Evolutionary conservation across 2,113 vertebrate genomes (phyloP).

Genomic region (Catharus bicknelli): DNA sequence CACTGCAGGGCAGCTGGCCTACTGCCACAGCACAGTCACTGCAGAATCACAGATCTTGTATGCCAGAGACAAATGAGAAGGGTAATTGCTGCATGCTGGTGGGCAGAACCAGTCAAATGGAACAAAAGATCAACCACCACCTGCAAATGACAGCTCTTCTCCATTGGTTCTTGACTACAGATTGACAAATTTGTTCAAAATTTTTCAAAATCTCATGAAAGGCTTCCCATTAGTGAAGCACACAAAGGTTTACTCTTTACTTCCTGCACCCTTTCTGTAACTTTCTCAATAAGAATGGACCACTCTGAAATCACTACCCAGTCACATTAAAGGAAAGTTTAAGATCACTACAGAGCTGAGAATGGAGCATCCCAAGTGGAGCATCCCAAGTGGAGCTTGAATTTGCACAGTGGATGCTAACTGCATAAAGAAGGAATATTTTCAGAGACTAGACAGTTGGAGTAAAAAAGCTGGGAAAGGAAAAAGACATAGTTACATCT

Average conservation of each 20-base stretch:
- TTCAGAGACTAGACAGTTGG: constrained; percentile 3
- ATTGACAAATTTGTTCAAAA: neutral
- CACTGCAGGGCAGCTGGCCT: constrained; percentile 28
- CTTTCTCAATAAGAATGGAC: neutral
- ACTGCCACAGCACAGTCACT: constrained; percentile 5
- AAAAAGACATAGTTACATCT: constrained; percentile 12
- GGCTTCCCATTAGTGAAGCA: neutral
- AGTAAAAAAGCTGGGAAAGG: neutral
- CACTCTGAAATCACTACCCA: neutral
- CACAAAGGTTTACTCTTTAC: neutral
- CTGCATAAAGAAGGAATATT: constrained; percentile 24
- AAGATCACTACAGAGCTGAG: neutral
- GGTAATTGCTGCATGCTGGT: neutral
- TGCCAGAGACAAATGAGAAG: neutral
- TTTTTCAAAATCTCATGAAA: neutral
- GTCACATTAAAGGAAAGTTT: neutral
- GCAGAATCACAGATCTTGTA: neutral
- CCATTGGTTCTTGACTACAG: neutral
- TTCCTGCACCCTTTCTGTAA: neutral
- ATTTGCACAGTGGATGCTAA: neutral
- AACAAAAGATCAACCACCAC: neutral
- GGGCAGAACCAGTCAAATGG: neutral
- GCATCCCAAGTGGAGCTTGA: neutral
- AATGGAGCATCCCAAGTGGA: neutral
- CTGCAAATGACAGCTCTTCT: neutral